Percentiles rank a stretch among this genome's conserved stretches.
phyloP scores from a whole-genome alignment of 2,888 invertebrate species.

The Caradrina kadenii region DNA sequence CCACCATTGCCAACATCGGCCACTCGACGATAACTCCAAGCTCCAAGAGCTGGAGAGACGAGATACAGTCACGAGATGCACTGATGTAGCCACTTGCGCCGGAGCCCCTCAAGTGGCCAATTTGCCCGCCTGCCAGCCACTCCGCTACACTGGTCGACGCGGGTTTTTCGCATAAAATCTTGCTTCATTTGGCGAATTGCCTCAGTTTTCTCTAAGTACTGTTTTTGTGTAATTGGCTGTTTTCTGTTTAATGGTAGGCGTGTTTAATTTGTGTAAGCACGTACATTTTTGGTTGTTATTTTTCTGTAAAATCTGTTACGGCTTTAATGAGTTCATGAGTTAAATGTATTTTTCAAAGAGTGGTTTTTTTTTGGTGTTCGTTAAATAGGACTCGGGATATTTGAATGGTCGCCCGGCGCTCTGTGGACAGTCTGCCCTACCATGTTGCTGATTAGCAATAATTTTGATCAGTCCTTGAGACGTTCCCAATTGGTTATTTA shows the following conservation, averaged over 20 bases:
- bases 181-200: conserved; percentile 40
- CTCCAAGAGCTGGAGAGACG: conserved; percentile 35
- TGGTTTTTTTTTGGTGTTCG: background rate
- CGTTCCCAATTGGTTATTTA: background rate
- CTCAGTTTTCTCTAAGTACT: conserved; percentile 24
- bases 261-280: conserved; percentile 18
- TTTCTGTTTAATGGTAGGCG: conserved; percentile 15
- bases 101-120: conserved; percentile 64
- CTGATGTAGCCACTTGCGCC: conserved; percentile 50
- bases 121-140: conserved; percentile 54
- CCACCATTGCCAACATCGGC: conserved; percentile 28
- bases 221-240: conserved; percentile 29
- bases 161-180: conserved; percentile 41
- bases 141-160: conserved; percentile 18
- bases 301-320: background rate
- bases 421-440: too few relatives aligned
- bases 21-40: conserved; percentile 36
- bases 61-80: conserved; percentile 33
- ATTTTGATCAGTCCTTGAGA: background rate
- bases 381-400: background rate
- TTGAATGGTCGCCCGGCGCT: too few relatives aligned
- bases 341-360: background rate
- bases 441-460: too few relatives aligned
- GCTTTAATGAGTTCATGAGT: background rate
- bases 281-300: background rate